Conservation (phyloP, 2,888 invertebrate genomes). For the Ceraclea dissimilis region DNA sequence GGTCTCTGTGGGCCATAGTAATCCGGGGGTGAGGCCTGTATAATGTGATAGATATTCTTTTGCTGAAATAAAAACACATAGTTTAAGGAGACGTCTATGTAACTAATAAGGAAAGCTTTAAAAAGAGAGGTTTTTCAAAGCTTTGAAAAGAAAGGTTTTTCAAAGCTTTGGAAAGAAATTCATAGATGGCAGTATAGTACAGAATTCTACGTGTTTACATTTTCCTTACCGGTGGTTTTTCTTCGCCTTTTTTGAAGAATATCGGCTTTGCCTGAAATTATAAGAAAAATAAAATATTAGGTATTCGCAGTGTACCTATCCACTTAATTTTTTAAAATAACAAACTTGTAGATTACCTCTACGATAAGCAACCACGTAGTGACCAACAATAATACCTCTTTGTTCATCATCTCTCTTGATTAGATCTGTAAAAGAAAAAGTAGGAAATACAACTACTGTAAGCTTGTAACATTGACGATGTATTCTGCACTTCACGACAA, state of each 20-base stretch:
- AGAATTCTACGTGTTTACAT: not conserved
- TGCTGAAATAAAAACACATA: not conserved
- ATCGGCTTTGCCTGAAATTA: slow-evolving; percentile 3
- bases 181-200: not conserved
- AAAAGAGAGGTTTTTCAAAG: not conserved
- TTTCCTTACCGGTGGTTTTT: slow-evolving; percentile 3
- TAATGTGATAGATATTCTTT: not conserved
- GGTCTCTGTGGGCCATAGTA: not conserved
- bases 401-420: too few relatives aligned
- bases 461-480: too few relatives aligned
- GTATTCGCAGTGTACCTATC: too few relatives aligned
- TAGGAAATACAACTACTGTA: too few relatives aligned
- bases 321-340: too few relatives aligned
- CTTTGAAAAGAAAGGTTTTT: not conserved
- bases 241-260: not conserved
- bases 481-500: too few relatives aligned
- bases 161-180: not conserved
- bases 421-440: too few relatives aligned
- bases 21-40: not conserved
- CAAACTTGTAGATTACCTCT: too few relatives aligned
- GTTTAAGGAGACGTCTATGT: not conserved
- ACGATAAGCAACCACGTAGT: too few relatives aligned
- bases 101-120: not conserved
- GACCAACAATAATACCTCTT: too few relatives aligned
- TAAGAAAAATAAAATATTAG: not conserved